Evolutionary conservation across 2,113 vertebrate genomes (phyloP).

Genomic region (Sander vitreus): DNA sequence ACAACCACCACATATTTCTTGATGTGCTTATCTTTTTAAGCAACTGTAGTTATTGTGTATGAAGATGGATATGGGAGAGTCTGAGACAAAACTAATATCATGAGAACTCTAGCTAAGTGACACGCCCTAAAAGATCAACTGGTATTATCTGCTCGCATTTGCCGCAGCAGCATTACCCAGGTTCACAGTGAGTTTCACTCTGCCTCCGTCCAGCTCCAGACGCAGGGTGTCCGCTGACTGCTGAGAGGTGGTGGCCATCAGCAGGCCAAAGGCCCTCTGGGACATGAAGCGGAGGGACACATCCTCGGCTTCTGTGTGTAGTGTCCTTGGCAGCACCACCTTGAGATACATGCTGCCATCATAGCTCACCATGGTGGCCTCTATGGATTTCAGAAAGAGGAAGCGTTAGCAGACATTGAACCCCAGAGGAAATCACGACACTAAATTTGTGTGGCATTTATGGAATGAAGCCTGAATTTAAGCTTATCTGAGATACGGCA

Average conservation of each 20-base stretch:
- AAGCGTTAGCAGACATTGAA: conserved; percentile 16
- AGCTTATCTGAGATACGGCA: conserved; percentile 46
- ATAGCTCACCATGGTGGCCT: conserved; percentile 93
- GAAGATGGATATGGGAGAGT: conserved; percentile 57
- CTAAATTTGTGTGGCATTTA: conserved; percentile 34
- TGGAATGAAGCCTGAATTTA: neutral
- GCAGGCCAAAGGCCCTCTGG: conserved; percentile 93
- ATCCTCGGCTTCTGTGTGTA: conserved; percentile 95
- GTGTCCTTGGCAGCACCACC: conserved; percentile 88
- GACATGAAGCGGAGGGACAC: conserved; percentile 96
- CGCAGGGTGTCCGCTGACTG: conserved; percentile 95
- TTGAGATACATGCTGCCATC: conserved; percentile 97
- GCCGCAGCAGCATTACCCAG: conserved; percentile 87
- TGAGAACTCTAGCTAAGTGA: conserved; percentile 49
- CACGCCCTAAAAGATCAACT: conserved; percentile 54
- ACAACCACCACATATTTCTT: too few relatives aligned
- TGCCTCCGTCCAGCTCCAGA: conserved; percentile 93
- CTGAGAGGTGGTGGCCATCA: conserved; percentile 95
- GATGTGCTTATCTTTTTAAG: conserved; percentile 45
- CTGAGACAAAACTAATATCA: conserved; percentile 52
- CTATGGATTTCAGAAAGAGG: conserved; percentile 72
- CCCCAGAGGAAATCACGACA: conserved; percentile 3
- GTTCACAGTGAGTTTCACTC: conserved; percentile 96
- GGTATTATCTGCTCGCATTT: conserved; percentile 35
- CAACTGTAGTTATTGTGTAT: conserved; percentile 63